Evolutionary conservation across 2,113 vertebrate genomes (phyloP).

Genomic region (Pachypanchax playfairii): DNA sequence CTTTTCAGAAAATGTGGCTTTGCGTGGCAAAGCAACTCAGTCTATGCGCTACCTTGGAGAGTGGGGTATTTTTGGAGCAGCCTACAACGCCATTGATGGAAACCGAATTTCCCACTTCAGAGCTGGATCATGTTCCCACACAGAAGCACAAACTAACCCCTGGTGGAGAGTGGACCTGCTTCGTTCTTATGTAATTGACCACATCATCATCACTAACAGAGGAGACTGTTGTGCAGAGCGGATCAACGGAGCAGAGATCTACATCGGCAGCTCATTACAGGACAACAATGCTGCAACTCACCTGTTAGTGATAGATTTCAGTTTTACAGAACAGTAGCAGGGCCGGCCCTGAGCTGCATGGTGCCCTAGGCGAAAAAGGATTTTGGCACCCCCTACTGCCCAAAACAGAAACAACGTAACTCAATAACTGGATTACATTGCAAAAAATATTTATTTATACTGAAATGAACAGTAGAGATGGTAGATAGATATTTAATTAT

Average conservation of each 20-base stretch:
- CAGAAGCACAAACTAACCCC: not conserved
- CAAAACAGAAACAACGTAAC: too few relatives aligned
- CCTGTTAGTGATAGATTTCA: conserved; percentile 14
- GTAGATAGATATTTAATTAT: too few relatives aligned
- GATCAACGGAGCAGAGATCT: conserved; percentile 24
- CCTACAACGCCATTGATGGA: conserved; percentile 47
- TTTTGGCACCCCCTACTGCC: too few relatives aligned
- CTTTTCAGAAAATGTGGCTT: conserved; percentile 47
- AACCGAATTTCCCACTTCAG: accelerated
- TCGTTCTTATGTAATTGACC: conserved; percentile 38
- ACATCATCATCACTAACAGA: conserved; percentile 48
- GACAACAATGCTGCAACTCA: not conserved
- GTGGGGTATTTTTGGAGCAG: accelerated
- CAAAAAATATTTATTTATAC: too few relatives aligned
- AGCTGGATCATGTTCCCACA: conserved; percentile 7
- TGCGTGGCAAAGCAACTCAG: conserved; percentile 51
- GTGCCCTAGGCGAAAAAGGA: too few relatives aligned
- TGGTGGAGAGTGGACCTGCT: conserved; percentile 61
- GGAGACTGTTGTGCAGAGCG: conserved; percentile 17
- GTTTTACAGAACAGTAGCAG: too few relatives aligned
- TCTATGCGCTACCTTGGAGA: accelerated
- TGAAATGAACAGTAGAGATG: too few relatives aligned
- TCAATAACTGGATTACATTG: too few relatives aligned
- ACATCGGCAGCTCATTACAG: conserved; percentile 2
- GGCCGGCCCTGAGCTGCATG: too few relatives aligned